These are phyloP conservation scores for Bos taurus DNA, from an alignment of 2,113 vertebrate species.

Conservation along the genomic window ARS-UCD2.0 NC_037342.1:77233001-77233500, in stretches of 20 bases:
- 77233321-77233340: not conserved
- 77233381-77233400: fast-evolving
- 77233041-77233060: not conserved
- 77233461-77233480: not conserved
- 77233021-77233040: not conserved
- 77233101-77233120: not conserved
- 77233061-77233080: not conserved
- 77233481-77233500: not conserved
- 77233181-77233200: not conserved
- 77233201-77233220: not conserved
- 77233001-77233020: not conserved
- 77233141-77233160: not conserved
- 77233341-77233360: not conserved
- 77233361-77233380: not conserved
- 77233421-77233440: not conserved
- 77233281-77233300: not conserved
- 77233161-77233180: not conserved
- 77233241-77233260: not conserved
- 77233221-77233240: not conserved
- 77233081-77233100: not conserved
- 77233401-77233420: not conserved
- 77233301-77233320: not conserved
- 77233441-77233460: not conserved
- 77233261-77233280: not conserved
- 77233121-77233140: not conserved